Evolutionary conservation across 2,888 invertebrate species (phyloP).

Genomic region (Ochlodes sylvanus): DNA sequence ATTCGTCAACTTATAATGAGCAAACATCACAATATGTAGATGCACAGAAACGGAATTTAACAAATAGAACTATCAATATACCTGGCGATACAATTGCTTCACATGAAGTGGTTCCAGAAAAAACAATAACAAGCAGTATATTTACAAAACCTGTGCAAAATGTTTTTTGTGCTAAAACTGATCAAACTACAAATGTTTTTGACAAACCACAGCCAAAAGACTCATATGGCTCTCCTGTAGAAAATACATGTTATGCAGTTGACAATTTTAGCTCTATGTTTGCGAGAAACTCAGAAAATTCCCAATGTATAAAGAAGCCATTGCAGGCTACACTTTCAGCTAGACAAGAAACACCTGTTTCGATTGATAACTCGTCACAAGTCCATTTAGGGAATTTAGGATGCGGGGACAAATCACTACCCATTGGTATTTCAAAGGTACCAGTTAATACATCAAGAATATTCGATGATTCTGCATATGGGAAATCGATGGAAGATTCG

Average conservation of each 20-base stretch:
- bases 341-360: conserved; percentile 10
- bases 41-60: neutral
- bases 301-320: neutral
- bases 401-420: neutral
- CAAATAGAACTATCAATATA: conserved; percentile 1
- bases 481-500: conserved; percentile 18
- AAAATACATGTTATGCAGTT: neutral
- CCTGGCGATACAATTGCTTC: neutral
- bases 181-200: neutral
- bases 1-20: conserved; percentile 32
- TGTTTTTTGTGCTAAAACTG: neutral
- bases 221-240: neutral
- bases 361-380: conserved; percentile 21
- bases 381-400: neutral
- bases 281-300: conserved; percentile 6
- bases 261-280: neutral
- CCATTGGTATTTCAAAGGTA: neutral
- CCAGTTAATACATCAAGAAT: conserved; percentile 49
- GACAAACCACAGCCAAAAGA: conserved; percentile 5
- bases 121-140: conserved; percentile 5
- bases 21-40: conserved; percentile 14
- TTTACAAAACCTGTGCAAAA: conserved; percentile 5
- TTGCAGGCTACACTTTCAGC: conserved; percentile 1
- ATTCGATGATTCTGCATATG: conserved; percentile 10
- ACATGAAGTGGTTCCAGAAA: conserved; percentile 2